These are phyloP conservation scores for Clarias platycephalus DNA, from an alignment of 2,797 vertebrate species.

Conservation along the genomic window DNA sequence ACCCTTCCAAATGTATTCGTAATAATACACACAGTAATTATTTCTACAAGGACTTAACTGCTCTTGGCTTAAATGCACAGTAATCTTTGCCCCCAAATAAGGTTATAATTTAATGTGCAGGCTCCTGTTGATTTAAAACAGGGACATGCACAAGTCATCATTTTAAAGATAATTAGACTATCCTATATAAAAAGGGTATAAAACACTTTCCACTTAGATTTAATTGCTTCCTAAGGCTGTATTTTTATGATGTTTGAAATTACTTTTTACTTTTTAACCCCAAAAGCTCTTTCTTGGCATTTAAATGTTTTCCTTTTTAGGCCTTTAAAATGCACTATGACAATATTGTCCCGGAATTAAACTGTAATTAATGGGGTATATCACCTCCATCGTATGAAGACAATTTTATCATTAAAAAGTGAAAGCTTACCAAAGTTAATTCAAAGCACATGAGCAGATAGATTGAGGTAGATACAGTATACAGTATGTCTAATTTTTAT, in stretches of 20 bases:
- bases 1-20: slow-evolving; percentile 16
- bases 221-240: slow-evolving; percentile 57
- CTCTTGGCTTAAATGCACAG: slow-evolving; percentile 22
- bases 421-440: not conserved
- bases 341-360: not conserved
- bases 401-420: not conserved
- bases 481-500: not conserved
- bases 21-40: slow-evolving; percentile 27
- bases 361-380: not conserved
- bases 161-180: slow-evolving; percentile 59
- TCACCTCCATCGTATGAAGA: not conserved
- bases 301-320: slow-evolving; percentile 5
- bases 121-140: slow-evolving; percentile 48
- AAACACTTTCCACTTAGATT: slow-evolving; percentile 53
- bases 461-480: not conserved
- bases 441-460: not conserved
- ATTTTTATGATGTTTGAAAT: slow-evolving; percentile 49
- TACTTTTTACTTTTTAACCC: not conserved
- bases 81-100: slow-evolving; percentile 35
- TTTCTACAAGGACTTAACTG: slow-evolving; percentile 25
- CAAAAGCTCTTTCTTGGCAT: slow-evolving; percentile 25
- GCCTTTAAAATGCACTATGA: not conserved
- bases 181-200: slow-evolving; percentile 57
- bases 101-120: slow-evolving; percentile 41
- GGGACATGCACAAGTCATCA: slow-evolving; percentile 48